These are phyloP conservation scores for Escarpia spicata DNA, from an alignment of 2,888 invertebrate genomes.

Conservation along the genomic window DNA sequence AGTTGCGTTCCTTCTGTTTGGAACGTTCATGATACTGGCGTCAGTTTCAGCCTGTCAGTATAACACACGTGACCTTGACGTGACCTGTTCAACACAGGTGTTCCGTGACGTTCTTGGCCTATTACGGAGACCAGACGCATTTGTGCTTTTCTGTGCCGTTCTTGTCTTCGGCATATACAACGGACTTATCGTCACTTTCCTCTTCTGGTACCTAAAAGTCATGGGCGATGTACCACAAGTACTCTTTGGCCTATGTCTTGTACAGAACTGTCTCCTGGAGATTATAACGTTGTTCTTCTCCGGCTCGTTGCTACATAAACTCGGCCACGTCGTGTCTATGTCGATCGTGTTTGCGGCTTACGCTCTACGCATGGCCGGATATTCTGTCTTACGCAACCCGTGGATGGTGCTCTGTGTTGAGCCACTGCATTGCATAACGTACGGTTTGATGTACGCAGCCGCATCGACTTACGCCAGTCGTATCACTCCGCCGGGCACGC, in stretches of 20 bases:
- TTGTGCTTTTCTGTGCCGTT: conserved; percentile 82
- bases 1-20: conserved; percentile 54
- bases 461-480: conserved; percentile 88
- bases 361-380: conserved; percentile 82
- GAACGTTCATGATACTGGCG: conserved; percentile 78
- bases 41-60: conserved; percentile 73
- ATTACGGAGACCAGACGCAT: conserved; percentile 81
- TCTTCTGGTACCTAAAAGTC: conserved; percentile 73
- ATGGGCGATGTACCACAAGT: conserved; percentile 42
- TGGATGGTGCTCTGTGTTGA: conserved; percentile 88
- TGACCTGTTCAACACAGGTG: conserved; percentile 64
- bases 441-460: conserved; percentile 91
- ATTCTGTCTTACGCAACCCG: conserved; percentile 81
- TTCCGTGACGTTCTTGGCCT: conserved; percentile 80
- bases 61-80: conserved; percentile 42
- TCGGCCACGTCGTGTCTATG: conserved; percentile 82
- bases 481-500: conserved; percentile 82
- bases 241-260: conserved; percentile 54
- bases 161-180: conserved; percentile 86
- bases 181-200: conserved; percentile 89
- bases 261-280: conserved; percentile 53
- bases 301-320: conserved; percentile 81
- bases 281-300: conserved; percentile 75
- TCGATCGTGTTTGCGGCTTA: conserved; percentile 82
- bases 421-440: conserved; percentile 85